phyloP scores from a whole-genome alignment of 1,140 invertebrate genomes.

The Drosophila lacertosa region DNA sequence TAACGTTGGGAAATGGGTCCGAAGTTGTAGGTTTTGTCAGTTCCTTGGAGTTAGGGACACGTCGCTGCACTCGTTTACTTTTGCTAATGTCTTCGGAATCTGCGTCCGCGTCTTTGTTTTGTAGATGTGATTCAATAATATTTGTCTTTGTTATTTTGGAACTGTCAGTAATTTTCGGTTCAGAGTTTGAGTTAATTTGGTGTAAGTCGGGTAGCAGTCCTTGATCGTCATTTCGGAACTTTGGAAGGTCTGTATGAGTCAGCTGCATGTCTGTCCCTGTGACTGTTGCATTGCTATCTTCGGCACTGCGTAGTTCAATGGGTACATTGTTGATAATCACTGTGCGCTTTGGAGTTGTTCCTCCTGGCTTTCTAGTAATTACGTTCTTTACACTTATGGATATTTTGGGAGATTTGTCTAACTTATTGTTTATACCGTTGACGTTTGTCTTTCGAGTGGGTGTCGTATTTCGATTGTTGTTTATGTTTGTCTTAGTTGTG shows the following conservation, averaged over 20 bases:
- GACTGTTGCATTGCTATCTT: conserved; percentile 33
- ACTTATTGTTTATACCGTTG: conserved; percentile 68
- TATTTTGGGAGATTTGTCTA: conserved; percentile 69
- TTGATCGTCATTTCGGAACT: conserved; percentile 12
- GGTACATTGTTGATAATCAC: conserved; percentile 79
- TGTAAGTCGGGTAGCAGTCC: not conserved
- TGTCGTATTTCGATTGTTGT: conserved; percentile 45
- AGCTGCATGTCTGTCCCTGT: conserved; percentile 4
- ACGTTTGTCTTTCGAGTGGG: conserved; percentile 47
- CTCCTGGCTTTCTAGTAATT: conserved; percentile 40
- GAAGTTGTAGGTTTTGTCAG: not conserved
- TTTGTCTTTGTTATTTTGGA: not conserved
- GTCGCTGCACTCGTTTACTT: not conserved
- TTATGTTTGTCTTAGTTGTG: conserved; percentile 45
- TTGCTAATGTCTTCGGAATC: not conserved
- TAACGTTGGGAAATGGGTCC: not conserved
- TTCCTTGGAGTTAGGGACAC: not conserved
- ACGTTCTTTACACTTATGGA: conserved; percentile 59
- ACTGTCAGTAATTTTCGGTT: not conserved
- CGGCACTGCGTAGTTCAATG: conserved; percentile 61
- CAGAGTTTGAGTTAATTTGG: not conserved
- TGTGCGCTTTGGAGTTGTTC: conserved; percentile 42
- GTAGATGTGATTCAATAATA: not conserved
- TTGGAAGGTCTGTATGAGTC: not conserved
- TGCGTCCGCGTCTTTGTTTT: not conserved